phyloP scores from a whole-genome alignment of 2,888 invertebrate genomes.

The Choristoneura rosaceana region DNA sequence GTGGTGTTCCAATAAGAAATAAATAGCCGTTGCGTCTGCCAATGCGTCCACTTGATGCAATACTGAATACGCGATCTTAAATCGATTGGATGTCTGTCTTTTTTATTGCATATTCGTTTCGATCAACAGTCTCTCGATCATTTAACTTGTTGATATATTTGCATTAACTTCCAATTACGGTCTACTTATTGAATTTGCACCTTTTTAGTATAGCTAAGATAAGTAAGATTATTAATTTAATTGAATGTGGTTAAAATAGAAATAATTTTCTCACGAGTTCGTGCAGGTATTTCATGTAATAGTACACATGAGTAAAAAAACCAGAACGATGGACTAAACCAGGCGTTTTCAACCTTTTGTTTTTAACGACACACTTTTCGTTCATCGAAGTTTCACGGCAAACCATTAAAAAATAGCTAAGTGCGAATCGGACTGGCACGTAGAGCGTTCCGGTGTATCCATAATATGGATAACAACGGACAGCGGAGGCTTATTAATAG shows the following conservation, averaged over 20 bases:
- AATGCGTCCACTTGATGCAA: constrained; percentile 65
- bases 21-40: constrained; percentile 71
- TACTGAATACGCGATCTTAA: constrained; percentile 16
- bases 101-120: constrained; percentile 32
- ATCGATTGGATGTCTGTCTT: constrained; percentile 27
- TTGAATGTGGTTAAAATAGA: neutral
- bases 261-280: neutral
- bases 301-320: neutral
- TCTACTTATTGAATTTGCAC: neutral
- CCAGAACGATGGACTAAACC: too few relatives aligned
- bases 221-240: neutral
- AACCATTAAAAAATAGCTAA: too few relatives aligned
- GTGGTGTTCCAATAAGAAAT: constrained; percentile 64
- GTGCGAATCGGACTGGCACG: too few relatives aligned
- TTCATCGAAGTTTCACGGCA: too few relatives aligned
- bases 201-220: neutral
- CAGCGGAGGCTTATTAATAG: too few relatives aligned
- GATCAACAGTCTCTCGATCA: neutral
- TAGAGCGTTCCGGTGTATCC: too few relatives aligned
- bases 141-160: constrained; percentile 2
- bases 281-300: neutral
- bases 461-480: too few relatives aligned
- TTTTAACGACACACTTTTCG: too few relatives aligned
- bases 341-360: too few relatives aligned
- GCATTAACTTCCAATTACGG: neutral